Evolutionary conservation across 2,113 vertebrate species (phyloP).

Genomic region (Uropsilus gracilis): DNA sequence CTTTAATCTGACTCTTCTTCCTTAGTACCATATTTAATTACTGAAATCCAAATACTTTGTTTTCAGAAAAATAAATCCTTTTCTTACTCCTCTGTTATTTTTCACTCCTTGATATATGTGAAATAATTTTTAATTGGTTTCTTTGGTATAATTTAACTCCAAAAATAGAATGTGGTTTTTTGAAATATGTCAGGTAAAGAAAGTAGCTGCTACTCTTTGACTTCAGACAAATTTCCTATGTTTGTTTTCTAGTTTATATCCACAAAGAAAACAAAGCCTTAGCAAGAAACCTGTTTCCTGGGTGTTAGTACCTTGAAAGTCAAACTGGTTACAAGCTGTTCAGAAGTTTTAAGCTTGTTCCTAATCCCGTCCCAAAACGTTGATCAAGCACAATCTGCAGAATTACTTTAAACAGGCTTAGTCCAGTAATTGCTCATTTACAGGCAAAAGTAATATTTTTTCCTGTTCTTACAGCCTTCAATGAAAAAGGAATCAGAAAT

Average conservation of each 20-base stretch:
- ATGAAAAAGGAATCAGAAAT: neutral
- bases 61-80: neutral
- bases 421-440: neutral
- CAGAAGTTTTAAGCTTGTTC: neutral
- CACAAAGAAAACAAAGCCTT: conserved; percentile 7
- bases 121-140: neutral
- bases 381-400: neutral
- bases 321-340: neutral
- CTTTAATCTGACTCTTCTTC: neutral
- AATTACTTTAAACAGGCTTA: neutral
- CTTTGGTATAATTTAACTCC: neutral
- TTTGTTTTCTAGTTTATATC: conserved; percentile 1
- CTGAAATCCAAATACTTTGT: neutral
- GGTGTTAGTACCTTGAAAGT: neutral
- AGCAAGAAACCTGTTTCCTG: neutral
- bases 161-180: conserved; percentile 15
- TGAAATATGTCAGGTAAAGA: neutral
- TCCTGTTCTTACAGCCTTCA: neutral
- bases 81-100: neutral
- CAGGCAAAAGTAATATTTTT: neutral
- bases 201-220: neutral
- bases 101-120: neutral
- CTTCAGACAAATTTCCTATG: neutral
- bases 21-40: neutral
- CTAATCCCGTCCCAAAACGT: neutral